phyloP scores from a whole-genome alignment of 2,888 invertebrate species.

The Keiferia lycopersicella region DNA sequence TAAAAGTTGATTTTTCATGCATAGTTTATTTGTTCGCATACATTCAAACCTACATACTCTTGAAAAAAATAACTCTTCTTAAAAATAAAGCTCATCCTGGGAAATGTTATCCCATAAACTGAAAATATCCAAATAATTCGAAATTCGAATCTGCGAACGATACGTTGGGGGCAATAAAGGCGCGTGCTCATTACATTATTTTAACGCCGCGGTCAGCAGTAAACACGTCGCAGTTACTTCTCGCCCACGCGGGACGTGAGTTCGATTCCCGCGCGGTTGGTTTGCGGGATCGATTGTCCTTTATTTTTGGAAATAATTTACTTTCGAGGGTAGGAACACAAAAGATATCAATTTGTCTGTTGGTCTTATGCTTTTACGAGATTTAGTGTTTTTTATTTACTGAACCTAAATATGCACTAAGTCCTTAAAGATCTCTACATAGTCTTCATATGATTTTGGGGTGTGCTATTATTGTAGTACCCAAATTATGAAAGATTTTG shows the following conservation, averaged over 20 bases:
- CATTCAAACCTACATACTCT: too few species aligned
- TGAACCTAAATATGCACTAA: too few species aligned
- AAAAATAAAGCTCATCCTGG: background rate
- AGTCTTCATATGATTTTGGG: too few species aligned
- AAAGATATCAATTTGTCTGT: slow-evolving; percentile 14
- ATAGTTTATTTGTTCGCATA: too few species aligned
- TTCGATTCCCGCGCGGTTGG: slow-evolving; percentile 46
- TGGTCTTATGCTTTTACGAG: background rate
- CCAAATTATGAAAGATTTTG: too few species aligned
- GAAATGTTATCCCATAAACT: slow-evolving; percentile 21
- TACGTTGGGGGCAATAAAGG: slow-evolving; percentile 42
- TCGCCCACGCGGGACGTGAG: slow-evolving; percentile 50
- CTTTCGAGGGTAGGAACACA: background rate
- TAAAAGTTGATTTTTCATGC: too few species aligned
- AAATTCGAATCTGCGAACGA: slow-evolving; percentile 38
- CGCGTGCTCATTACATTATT: slow-evolving; percentile 54
- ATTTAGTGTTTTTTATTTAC: background rate
- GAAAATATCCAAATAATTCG: slow-evolving; percentile 20
- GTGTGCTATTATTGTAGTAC: too few species aligned
- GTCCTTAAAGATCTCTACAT: too few species aligned
- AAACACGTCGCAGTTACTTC: slow-evolving; percentile 52
- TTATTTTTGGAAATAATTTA: slow-evolving; percentile 19
- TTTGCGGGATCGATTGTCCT: slow-evolving; percentile 21
- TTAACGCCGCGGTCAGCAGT: slow-evolving; percentile 52
- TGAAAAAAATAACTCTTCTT: too few species aligned